A percentile compares a stretch with the other conserved stretches of the same genome.
These are phyloP conservation scores for Agapornis roseicollis DNA, from an alignment of 2,113 vertebrate genomes.

Conservation along the genomic window DNA sequence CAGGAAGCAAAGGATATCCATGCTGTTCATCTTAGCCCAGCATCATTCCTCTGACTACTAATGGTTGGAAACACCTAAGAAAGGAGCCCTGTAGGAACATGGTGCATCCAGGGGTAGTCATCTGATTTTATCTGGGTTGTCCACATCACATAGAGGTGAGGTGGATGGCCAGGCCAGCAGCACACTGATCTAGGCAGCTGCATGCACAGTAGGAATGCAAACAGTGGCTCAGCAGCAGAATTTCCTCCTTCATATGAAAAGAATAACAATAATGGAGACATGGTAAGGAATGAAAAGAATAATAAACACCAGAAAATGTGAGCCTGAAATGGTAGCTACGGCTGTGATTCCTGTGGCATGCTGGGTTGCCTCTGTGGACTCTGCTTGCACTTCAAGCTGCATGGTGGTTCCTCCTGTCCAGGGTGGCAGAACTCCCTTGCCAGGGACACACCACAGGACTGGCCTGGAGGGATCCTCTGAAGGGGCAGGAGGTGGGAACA, in stretches of 20 bases:
- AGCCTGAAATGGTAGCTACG: not conserved
- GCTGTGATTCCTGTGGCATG: not conserved
- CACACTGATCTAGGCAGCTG: not conserved
- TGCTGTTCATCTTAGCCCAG: not conserved
- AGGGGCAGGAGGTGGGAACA: not conserved
- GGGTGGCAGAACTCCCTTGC: not conserved
- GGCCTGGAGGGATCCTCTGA: not conserved
- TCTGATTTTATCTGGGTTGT: not conserved
- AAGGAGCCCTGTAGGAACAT: not conserved
- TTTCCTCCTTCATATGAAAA: not conserved
- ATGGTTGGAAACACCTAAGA: not conserved
- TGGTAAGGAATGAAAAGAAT: not conserved
- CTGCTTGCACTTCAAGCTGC: not conserved
- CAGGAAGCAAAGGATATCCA: not conserved
- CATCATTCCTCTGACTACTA: not conserved
- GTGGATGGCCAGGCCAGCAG: accelerated
- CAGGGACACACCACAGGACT: too few relatives aligned
- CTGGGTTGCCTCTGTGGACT: accelerated
- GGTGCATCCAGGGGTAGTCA: not conserved
- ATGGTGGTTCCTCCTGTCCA: not conserved
- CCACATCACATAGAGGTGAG: not conserved
- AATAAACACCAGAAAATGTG: not conserved
- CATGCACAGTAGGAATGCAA: not conserved
- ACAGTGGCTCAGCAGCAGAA: not conserved
- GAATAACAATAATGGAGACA: not conserved